Base-by-base conservation (phyloP, 2,113 vertebrate species). In the Tychaedon coryphoeus region DNA sequence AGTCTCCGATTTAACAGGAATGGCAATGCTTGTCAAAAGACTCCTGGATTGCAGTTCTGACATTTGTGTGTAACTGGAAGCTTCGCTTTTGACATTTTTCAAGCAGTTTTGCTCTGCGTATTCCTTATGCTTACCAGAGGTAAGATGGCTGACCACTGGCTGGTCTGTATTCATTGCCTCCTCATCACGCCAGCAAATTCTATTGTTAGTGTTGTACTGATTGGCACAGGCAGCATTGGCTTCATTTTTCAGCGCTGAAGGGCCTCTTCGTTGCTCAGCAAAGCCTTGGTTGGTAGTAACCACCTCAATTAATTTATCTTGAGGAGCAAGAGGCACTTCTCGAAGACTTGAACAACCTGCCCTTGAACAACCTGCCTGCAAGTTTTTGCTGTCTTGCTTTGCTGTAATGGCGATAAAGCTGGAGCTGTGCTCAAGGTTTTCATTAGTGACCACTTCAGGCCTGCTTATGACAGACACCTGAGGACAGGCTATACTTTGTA, bases 401-500 rank as follows among this genome's bases (percentile, higher is more conserved):
- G 94, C 58, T 23, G 97, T 62, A 57, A 93, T 66, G 73, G 95
- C 40, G 6, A 96, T 86, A 93, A 98, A 97, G 83, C 91, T 90
- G 67, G 97, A 92, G 56, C 95, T 83, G 48, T 98, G 98, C 65
- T 98, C 98, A 29, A 96, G 20, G 50, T 92, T 96, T 86, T 98
- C 98, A 31, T 26, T 96, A 57, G 94, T n/a, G 33, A 97, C 79
- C 9, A 81, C 90, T 92, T 98, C 98, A 4, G 98, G 98, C 94
- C 98, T 98, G 84, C 98, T 98, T 71, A 98, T 98, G 29, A 98
- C 98, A 81, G 98, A 98, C 23, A 98, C 98, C 94, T 98, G 98
- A 76, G 98, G 98, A 95, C 98, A 98, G 4, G 97, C 71, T 93
- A 97, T 71, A 75, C 96, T 97, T 85, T 97, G 98, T 48, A 97